A percentile compares a stretch with the other conserved stretches of the same genome.
Conservation (phyloP, 2,888 invertebrate species). For the Chydorus sphaericus region DNA sequence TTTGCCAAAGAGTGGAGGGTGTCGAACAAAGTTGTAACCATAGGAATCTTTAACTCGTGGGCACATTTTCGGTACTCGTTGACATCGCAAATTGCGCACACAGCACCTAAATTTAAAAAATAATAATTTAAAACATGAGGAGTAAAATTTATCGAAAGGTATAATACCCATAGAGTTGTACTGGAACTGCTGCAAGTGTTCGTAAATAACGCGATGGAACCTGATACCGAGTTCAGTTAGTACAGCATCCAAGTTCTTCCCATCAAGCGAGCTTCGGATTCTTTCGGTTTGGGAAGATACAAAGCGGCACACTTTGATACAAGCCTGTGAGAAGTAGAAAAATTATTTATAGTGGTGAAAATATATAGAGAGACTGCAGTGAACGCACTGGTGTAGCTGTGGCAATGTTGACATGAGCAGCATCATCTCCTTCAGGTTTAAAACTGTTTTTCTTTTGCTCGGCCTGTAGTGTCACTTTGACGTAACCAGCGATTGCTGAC, state of each 20-base stretch:
- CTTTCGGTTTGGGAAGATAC: conserved; percentile 59
- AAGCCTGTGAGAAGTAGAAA: conserved; percentile 58
- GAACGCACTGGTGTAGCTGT: too few relatives aligned
- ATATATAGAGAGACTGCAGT: conserved; percentile 3
- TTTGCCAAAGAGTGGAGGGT: conserved; percentile 91
- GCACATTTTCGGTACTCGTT: conserved; percentile 88
- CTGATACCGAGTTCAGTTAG: conserved; percentile 77
- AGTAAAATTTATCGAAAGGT: too few relatives aligned
- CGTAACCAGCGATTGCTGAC: conserved; percentile 78
- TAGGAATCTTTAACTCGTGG: conserved; percentile 56
- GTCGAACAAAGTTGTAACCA: conserved; percentile 81
- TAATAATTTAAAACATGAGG: neutral
- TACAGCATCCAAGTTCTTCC: conserved; percentile 75
- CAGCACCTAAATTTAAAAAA: conserved; percentile 57
- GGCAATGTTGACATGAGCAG: conserved; percentile 53
- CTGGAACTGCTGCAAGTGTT: conserved; percentile 85
- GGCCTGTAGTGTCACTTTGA: conserved; percentile 68
- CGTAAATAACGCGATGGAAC: conserved; percentile 85
- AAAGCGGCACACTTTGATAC: conserved; percentile 66
- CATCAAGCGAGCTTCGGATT: conserved; percentile 71
- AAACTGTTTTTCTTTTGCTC: conserved; percentile 88
- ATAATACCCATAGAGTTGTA: conserved; percentile 73
- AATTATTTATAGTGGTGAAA: too few relatives aligned
- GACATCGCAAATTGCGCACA: conserved; percentile 95
- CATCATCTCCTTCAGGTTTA: conserved; percentile 71